These are phyloP conservation scores for Sesia bembeciformis DNA, from an alignment of 2,888 invertebrate species.

Conservation along the genomic window DNA sequence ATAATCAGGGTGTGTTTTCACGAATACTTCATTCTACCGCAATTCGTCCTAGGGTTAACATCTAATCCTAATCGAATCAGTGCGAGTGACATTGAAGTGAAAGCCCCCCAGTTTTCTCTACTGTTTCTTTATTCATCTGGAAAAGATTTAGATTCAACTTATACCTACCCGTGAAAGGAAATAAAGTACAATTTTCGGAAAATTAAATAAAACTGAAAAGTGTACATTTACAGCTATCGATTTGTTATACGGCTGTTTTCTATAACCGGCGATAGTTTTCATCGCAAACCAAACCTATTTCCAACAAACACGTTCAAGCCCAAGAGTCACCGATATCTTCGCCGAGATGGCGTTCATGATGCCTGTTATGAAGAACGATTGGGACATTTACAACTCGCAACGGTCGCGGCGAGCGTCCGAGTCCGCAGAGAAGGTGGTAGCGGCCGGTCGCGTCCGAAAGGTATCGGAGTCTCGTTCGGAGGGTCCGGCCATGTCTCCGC, in stretches of 20 bases:
- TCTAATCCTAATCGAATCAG: slow-evolving; percentile 40
- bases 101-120: slow-evolving; percentile 29
- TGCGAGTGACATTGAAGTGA: slow-evolving; percentile 64
- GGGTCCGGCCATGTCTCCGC: slow-evolving; percentile 80
- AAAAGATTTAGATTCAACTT: neutral
- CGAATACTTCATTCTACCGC: slow-evolving; percentile 66
- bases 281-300: slow-evolving; percentile 24
- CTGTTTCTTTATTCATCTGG: neutral
- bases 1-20: slow-evolving; percentile 70
- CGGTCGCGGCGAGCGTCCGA: slow-evolving; percentile 85
- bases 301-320: slow-evolving; percentile 58
- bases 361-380: slow-evolving; percentile 95
- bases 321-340: slow-evolving; percentile 52
- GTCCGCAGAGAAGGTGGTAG: slow-evolving; percentile 58
- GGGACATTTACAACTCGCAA: slow-evolving; percentile 92
- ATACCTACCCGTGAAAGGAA: neutral
- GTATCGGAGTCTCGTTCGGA: slow-evolving; percentile 85
- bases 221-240: slow-evolving; percentile 28
- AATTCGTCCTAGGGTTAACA: slow-evolving; percentile 69
- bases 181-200: slow-evolving; percentile 12
- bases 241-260: slow-evolving; percentile 10
- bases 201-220: slow-evolving; percentile 17
- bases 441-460: slow-evolving; percentile 76
- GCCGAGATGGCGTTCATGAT: slow-evolving; percentile 94
- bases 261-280: slow-evolving; percentile 4